Base-by-base conservation (phyloP, 2,888 invertebrate species). In the Tenthredo livida region DNA sequence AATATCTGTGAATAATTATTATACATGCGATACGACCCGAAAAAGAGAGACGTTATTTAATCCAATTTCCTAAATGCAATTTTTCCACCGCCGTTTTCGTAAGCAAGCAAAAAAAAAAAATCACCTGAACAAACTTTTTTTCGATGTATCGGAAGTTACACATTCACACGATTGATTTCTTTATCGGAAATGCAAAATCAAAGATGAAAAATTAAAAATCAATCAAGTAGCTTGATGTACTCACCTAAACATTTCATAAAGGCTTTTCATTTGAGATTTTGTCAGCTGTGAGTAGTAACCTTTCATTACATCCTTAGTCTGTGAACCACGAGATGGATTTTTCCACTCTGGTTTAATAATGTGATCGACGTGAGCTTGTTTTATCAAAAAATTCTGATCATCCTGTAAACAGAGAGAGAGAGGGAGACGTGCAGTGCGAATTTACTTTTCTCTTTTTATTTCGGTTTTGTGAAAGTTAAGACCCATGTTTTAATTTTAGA, bases 341-440 rank as follows among this genome's bases (percentile, higher is more conserved):
- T 96, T 96, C 97, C 97, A 97, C 90, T 97, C 97, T 0, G 97
- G 97, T 90, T 96, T 96, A 85, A 97, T 96, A 85, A 97, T 94
- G 88, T 96, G 96, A 89, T 96, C 96, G 77, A 97, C 95, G 47
- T 95, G 96, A 73, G 97, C 96, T 93, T 96, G 95, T 92, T 96
- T 96, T 90, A 97, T 97, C 89, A 97, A 94, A 94, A 96, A 97
- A 91, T 96, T 95, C 94, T 97, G 97, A 94, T 97, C 97, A 91
- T 97, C 96, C 96, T 96, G 92, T n/a, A 91, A 83, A 67, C 80
- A 43, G 40, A 58, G 15, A 7, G 7, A 61, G 37, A 61, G 33
- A 67, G 33, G 17, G 2, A 33, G 1, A 33, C n/a, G 17, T 54
- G 54, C 37, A 37, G 6, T 54, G n/a, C 54, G 1, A 54, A n/a